These are phyloP conservation scores for Phoenicopterus ruber DNA, from an alignment of 2,113 vertebrate species.

Conservation along the genomic window DNA sequence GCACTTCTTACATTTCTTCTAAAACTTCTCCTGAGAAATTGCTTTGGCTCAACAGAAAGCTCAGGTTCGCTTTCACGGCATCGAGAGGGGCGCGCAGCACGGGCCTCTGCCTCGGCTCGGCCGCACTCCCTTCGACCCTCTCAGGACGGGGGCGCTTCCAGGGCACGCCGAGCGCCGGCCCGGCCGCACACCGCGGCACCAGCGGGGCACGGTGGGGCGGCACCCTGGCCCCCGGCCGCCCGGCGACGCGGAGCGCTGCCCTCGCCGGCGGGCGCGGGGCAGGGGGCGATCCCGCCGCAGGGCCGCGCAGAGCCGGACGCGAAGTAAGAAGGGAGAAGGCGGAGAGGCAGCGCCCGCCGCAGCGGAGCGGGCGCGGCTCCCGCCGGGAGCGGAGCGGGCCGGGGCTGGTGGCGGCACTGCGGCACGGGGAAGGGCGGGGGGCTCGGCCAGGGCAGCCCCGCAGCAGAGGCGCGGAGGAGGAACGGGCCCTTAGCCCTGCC, in stretches of 20 bases:
- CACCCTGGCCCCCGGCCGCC: neutral
- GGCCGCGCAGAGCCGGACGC: neutral
- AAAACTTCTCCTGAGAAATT: neutral
- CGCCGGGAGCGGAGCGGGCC: neutral
- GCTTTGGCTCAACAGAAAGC: neutral
- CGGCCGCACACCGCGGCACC: neutral
- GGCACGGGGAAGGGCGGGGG: neutral
- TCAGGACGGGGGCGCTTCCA: neutral
- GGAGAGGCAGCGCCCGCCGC: neutral
- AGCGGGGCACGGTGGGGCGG: neutral
- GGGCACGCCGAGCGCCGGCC: neutral
- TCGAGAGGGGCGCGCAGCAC: neutral
- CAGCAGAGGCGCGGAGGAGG: neutral
- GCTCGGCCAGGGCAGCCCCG: neutral
- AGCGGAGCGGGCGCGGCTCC: neutral
- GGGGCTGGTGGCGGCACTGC: neutral
- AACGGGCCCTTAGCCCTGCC: neutral
- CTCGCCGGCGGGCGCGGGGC: neutral
- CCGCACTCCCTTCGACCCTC: neutral
- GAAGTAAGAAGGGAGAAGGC: neutral
- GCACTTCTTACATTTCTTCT: neutral
- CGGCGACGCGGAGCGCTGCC: neutral
- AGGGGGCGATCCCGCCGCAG: neutral
- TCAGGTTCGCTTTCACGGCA: rapidly evolving
- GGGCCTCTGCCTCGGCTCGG: neutral